A percentile compares a stretch with the other conserved stretches of the same genome.
Conservation (phyloP, 2,888 invertebrate genomes). For the Platycnemis pennipes region DNA sequence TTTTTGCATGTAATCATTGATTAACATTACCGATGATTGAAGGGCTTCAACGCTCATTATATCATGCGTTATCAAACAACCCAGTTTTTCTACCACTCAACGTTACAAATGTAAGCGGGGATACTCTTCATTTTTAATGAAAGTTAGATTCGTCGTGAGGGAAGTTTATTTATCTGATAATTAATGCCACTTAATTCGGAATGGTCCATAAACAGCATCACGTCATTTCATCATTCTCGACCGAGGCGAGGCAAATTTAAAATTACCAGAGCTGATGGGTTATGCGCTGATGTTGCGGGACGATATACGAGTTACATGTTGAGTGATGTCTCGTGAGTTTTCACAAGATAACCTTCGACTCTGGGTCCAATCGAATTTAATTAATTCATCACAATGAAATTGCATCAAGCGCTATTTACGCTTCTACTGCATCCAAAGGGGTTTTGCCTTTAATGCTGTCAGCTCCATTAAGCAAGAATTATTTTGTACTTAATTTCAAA, state of each 20-base stretch:
- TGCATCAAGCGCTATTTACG: neutral
- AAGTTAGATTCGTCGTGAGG: neutral
- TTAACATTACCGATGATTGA: too few species aligned
- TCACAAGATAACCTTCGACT: neutral
- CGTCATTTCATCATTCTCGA: neutral
- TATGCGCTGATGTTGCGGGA: too few species aligned
- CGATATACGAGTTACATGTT: too few species aligned
- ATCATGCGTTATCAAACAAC: neutral
- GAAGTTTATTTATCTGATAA: neutral
- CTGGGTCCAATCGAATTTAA: neutral
- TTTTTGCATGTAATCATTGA: too few species aligned
- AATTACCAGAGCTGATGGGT: neutral
- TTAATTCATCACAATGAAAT: neutral
- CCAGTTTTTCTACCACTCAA: neutral
- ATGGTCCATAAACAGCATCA: neutral
- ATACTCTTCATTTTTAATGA: neutral
- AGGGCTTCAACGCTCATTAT: too few species aligned
- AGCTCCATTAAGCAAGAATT: too few species aligned
- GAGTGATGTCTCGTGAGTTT: too few species aligned
- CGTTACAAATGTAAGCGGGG: neutral
- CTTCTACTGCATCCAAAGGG: neutral
- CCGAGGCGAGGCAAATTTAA: neutral
- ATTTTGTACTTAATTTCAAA: too few species aligned
- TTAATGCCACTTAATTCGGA: neutral
- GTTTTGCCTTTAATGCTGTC: too few species aligned